Percentiles rank a stretch among this genome's conserved stretches.
These are phyloP conservation scores for Drosophila bocki DNA, from an alignment of 1,140 invertebrate species.

Conservation along the genomic window DNA sequence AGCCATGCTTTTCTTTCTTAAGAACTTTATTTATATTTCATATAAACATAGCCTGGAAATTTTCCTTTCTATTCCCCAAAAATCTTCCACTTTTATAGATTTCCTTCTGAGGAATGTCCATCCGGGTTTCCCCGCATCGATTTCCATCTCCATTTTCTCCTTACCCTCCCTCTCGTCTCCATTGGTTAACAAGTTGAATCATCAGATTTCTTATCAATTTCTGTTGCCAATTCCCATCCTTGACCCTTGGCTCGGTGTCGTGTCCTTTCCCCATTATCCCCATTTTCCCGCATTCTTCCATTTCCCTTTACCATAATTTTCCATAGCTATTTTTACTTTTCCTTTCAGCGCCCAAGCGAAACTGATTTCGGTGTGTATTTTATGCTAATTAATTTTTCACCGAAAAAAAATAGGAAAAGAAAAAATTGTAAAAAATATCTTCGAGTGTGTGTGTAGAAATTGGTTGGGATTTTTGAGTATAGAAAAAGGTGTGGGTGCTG, in stretches of 20 bases:
- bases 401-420: not conserved
- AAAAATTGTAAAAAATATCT: not conserved
- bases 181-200: constrained; percentile 35
- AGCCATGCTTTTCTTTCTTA: not conserved
- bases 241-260: constrained; percentile 40
- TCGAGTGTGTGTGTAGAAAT: not conserved
- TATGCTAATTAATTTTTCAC: constrained; percentile 64
- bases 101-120: constrained; percentile 13
- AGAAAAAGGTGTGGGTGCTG: not conserved
- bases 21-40: not conserved
- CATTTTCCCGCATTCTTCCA: constrained; percentile 32
- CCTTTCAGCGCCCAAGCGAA: constrained; percentile 23
- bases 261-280: constrained; percentile 31
- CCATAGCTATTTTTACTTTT: constrained; percentile 40
- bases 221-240: constrained; percentile 30
- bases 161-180: not conserved
- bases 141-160: constrained; percentile 6
- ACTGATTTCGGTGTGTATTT: constrained; percentile 52
- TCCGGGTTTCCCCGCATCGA: constrained; percentile 21
- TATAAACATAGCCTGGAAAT: no score
- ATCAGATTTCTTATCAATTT: constrained; percentile 56
- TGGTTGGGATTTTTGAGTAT: not conserved
- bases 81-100: constrained; percentile 3
- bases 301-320: constrained; percentile 38
- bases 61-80: not conserved